Percentiles rank a stretch among this genome's conserved stretches.
Evolutionary conservation across 1,140 invertebrate genomes (phyloP).

Genomic region (Nymphalis io): DNA sequence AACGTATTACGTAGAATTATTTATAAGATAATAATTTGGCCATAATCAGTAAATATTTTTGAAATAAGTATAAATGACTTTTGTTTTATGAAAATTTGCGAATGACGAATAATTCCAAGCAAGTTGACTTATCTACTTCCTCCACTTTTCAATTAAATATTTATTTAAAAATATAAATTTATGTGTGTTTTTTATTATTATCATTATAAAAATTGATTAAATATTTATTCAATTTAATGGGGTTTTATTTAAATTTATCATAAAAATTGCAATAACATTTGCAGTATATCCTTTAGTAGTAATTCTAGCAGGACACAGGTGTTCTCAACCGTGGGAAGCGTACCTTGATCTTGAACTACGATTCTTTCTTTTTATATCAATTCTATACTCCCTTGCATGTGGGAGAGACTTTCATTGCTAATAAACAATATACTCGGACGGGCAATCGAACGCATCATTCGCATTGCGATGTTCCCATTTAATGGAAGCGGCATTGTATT

Average conservation of each 20-base stretch:
- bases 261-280: conserved; percentile 36
- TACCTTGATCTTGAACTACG: conserved; percentile 70
- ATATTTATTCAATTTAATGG: too few species aligned
- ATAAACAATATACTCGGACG: conserved; percentile 25
- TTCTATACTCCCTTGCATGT: conserved; percentile 32
- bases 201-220: too few species aligned
- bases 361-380: conserved; percentile 57
- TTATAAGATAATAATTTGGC: background rate
- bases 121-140: too few species aligned
- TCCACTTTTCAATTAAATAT: too few species aligned
- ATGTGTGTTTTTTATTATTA: too few species aligned
- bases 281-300: conserved; percentile 32
- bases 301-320: conserved; percentile 67
- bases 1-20: too few species aligned
- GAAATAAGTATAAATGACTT: too few species aligned
- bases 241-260: background rate
- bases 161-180: too few species aligned
- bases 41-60: too few species aligned
- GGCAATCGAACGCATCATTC: conserved; percentile 7
- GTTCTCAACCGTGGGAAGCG: conserved; percentile 65
- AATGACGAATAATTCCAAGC: too few species aligned
- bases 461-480: background rate
- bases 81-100: too few species aligned
- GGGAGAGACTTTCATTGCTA: conserved; percentile 47
- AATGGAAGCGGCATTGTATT: background rate